These are phyloP conservation scores for Barypeithes pellucidus DNA, from an alignment of 2,888 invertebrate species.

Conservation along the genomic window DNA sequence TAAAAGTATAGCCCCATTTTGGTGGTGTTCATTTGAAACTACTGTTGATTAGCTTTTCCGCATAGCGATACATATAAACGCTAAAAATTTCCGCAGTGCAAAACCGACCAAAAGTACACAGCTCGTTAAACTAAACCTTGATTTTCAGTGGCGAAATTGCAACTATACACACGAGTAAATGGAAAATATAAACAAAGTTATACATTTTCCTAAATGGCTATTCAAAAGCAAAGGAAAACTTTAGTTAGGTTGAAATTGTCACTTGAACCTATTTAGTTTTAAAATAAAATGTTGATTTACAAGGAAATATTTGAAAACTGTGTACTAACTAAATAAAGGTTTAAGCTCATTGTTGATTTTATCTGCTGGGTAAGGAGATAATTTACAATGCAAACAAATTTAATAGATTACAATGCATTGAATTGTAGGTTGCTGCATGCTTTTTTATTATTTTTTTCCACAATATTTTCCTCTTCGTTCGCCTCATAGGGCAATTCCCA, in stretches of 20 bases:
- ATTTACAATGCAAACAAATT: too few species aligned
- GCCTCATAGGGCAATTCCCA: too few species aligned
- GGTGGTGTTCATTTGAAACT: conserved; percentile 11
- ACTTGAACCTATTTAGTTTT: not conserved
- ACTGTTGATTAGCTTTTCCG: conserved; percentile 16
- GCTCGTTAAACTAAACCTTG: conserved; percentile 22
- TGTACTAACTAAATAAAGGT: too few species aligned
- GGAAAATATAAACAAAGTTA: conserved; percentile 20
- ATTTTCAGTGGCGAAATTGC: conserved; percentile 22
- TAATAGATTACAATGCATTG: too few species aligned
- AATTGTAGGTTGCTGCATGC: too few species aligned
- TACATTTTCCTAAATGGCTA: conserved; percentile 11
- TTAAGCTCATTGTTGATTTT: too few species aligned
- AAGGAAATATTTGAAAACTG: too few species aligned
- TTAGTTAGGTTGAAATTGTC: not conserved
- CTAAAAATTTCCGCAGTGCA: conserved; percentile 23
- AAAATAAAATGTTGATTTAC: too few species aligned
- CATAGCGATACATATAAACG: conserved; percentile 15
- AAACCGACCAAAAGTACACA: conserved; percentile 19
- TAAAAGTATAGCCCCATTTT: not conserved
- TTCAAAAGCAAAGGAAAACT: conserved; percentile 2
- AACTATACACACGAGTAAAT: conserved; percentile 10
- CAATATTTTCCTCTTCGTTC: too few species aligned
- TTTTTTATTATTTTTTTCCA: too few species aligned
- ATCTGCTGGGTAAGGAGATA: too few species aligned